phyloP scores from a whole-genome alignment of 2,113 vertebrate genomes.

The Callaeas wilsoni region DNA sequence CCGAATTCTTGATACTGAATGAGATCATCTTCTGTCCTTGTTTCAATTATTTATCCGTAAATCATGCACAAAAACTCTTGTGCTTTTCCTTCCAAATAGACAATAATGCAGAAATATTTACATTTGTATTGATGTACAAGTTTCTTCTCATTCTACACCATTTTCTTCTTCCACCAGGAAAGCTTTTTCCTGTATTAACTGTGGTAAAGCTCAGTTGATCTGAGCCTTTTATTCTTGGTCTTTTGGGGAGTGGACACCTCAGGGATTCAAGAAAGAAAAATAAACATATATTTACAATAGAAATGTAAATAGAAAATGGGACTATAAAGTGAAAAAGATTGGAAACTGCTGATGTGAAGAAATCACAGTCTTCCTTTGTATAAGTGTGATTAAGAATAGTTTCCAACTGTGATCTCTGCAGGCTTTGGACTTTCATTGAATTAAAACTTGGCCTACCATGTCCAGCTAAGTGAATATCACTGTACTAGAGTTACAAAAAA shows the following conservation, averaged over 20 bases:
- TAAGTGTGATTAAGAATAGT: background rate
- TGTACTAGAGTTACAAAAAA: background rate
- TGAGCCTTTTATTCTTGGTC: background rate
- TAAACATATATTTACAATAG: background rate
- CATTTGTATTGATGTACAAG: background rate
- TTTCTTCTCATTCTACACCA: background rate
- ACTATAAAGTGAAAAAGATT: background rate
- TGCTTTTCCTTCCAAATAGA: background rate
- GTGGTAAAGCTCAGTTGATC: background rate
- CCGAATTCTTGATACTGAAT: background rate
- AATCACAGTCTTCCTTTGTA: background rate
- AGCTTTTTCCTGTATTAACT: background rate
- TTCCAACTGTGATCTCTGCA: background rate
- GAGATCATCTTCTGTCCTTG: background rate
- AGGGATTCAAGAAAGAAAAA: background rate
- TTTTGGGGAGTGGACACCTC: background rate
- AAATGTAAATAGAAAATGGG: background rate
- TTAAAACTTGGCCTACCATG: background rate
- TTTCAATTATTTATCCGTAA: slow-evolving; percentile 15
- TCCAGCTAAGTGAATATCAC: background rate
- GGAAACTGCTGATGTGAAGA: background rate
- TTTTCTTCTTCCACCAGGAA: background rate
- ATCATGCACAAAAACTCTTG: background rate
- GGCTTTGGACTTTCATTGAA: background rate
- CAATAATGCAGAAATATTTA: background rate